These are phyloP conservation scores for Boleophthalmus pectinirostris DNA, from an alignment of 2,113 vertebrate species.

Conservation along the genomic window DNA sequence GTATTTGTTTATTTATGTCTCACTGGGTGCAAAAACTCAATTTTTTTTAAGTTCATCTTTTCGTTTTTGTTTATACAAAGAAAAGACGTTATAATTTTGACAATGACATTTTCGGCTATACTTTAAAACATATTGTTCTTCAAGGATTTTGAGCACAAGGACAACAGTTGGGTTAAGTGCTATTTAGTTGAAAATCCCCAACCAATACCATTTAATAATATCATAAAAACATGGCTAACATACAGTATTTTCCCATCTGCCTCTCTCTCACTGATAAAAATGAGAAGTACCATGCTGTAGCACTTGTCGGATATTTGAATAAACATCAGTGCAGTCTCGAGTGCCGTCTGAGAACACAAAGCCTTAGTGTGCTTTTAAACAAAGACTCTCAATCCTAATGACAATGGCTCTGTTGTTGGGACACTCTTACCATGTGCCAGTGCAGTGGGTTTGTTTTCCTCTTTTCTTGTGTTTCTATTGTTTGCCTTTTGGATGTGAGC, in stretches of 20 bases:
- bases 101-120: background rate
- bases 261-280: slow-evolving; percentile 17
- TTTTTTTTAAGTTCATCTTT: slow-evolving; percentile 74
- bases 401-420: slow-evolving; percentile 53
- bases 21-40: slow-evolving; percentile 63
- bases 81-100: background rate
- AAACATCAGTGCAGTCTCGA: slow-evolving; percentile 65
- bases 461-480: slow-evolving; percentile 5
- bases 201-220: slow-evolving; percentile 65
- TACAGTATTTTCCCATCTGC: slow-evolving; percentile 4
- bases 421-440: slow-evolving; percentile 49
- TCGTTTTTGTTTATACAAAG: slow-evolving; percentile 49
- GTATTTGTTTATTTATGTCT: slow-evolving; percentile 44
- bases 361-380: slow-evolving; percentile 62
- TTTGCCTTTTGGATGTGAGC: slow-evolving; percentile 8
- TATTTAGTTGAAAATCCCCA: slow-evolving; percentile 76
- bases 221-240: slow-evolving; percentile 72
- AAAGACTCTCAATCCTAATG: slow-evolving; percentile 64
- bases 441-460: slow-evolving; percentile 43
- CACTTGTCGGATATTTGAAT: slow-evolving; percentile 64
- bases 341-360: slow-evolving; percentile 70
- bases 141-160: background rate
- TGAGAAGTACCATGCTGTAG: slow-evolving; percentile 48
- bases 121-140: background rate
- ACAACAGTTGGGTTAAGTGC: slow-evolving; percentile 34